Evolutionary conservation across 2,797 vertebrate genomes (phyloP), one percentile per base, ranked within the genome.

Genomic region (Pangasius larnaudii): DNA sequence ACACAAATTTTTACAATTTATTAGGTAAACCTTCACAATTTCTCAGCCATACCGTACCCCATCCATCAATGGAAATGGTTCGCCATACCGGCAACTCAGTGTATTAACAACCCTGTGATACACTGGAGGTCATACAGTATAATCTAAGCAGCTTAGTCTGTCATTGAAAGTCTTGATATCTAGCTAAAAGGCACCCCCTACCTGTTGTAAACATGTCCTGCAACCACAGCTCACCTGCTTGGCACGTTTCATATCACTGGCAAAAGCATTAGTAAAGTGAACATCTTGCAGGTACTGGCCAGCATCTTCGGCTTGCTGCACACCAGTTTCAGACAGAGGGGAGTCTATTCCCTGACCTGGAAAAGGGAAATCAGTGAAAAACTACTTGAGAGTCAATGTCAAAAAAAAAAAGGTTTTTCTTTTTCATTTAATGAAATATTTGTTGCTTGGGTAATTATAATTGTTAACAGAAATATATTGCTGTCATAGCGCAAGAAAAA

Each of bases 291-390:
- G 96, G 93, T 97, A 98, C 0, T 71, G 2, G 0, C 98, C 97
- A 61, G 97, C 97, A 77, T 97, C 97, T 3, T 96, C 94, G 0
- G 97, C 97, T 94, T 99, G 97, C 87, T 92, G 95, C 90, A 96
- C 94, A 46, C 98, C 98, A 0, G 90, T 95, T 42, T 96, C 96
- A 19, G 98, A 98, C 42, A 99, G 94, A 0, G 96, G 93, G 0
- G 96, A 95, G 65, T 99, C 97, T 80, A 98, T 91, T 36, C 96
- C 94, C 92, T 99, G 98, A 71, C 98, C 98, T 99, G 53, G 18
- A 42, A 59, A 67, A 65, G 8, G 65, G 18, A 79, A 63, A 46
- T 16, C 22, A 49, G 16, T 27, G 1, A 24, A 78, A 39, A 24
- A 22, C 9, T 18, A 59, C 8, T 11, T 27, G 42, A 27, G 3